phyloP scores from a whole-genome alignment of 2,797 vertebrate genomes.

The Acanthopagrus latus region DNA sequence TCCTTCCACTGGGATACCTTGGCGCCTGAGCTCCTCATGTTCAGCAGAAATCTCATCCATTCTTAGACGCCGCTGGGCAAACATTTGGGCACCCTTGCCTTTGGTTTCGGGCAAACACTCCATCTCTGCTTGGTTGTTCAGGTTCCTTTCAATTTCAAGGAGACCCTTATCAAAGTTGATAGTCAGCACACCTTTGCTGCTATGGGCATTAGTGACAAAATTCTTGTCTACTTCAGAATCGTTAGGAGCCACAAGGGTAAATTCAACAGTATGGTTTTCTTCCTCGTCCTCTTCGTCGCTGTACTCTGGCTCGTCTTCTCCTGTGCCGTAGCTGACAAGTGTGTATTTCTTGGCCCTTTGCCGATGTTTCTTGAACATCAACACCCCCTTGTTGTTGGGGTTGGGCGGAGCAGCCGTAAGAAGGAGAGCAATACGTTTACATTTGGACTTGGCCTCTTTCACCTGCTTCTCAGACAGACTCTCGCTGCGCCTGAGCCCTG shows the following conservation, averaged over 20 bases:
- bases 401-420: constrained; percentile 92
- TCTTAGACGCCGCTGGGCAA: constrained; percentile 92
- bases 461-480: constrained; percentile 97
- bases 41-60: constrained; percentile 97
- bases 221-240: constrained; percentile 91
- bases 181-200: constrained; percentile 85
- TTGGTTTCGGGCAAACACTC: constrained; percentile 93
- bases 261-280: constrained; percentile 86
- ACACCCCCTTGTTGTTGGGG: constrained; percentile 96
- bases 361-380: constrained; percentile 99
- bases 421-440: constrained; percentile 97
- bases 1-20: constrained; percentile 84
- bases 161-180: constrained; percentile 93
- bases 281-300: constrained; percentile 85
- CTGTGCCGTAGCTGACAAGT: constrained; percentile 98
- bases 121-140: constrained; percentile 88
- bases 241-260: constrained; percentile 87
- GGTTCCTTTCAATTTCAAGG: constrained; percentile 90
- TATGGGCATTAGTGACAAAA: constrained; percentile 86
- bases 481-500: constrained; percentile 95
- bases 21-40: constrained; percentile 90
- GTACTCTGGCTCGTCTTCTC: constrained; percentile 89
- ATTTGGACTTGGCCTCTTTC: constrained; percentile 99
- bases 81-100: constrained; percentile 97
- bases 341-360: constrained; percentile 96